Percentiles rank a stretch among this genome's conserved stretches.
These are phyloP conservation scores for Tragelaphus strepsiceros DNA, from an alignment of 2,113 vertebrate species.

Conservation along the genomic window DNA sequence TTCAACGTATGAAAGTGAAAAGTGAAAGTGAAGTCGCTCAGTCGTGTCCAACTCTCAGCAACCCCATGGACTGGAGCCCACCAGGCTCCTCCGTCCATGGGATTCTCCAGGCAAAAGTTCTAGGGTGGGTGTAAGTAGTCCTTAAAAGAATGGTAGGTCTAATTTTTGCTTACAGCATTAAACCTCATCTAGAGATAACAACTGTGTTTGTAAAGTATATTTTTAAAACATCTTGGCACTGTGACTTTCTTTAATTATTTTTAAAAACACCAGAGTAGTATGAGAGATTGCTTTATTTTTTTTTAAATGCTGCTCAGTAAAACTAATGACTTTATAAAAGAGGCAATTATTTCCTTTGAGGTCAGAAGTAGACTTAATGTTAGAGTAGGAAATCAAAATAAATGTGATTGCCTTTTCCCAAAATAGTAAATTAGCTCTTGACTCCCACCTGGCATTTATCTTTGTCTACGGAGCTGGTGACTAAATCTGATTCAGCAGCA, in stretches of 20 bases:
- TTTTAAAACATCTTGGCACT: constrained; percentile 9
- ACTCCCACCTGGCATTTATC: constrained; percentile 23
- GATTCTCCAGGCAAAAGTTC: too few species aligned
- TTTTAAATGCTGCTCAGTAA: neutral
- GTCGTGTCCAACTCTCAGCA: too few species aligned
- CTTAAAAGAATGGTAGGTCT: neutral
- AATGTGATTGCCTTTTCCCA: constrained; percentile 39
- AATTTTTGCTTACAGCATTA: neutral
- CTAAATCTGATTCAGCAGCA: neutral
- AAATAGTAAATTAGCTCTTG: constrained; percentile 10
- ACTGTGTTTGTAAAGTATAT: neutral
- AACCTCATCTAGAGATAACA: neutral
- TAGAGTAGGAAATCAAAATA: constrained; percentile 23
- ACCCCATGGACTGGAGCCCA: too few species aligned
- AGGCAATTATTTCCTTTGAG: constrained; percentile 35
- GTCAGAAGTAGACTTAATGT: constrained; percentile 41
- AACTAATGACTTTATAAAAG: constrained; percentile 43
- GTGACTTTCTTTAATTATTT: constrained; percentile 37
- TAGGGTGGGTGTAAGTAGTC: too few species aligned
- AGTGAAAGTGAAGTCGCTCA: too few species aligned
- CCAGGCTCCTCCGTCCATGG: too few species aligned
- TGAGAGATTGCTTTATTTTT: too few species aligned
- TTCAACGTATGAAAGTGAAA: too few species aligned
- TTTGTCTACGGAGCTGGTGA: neutral
- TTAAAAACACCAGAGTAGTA: neutral